Conservation (phyloP, 2,113 vertebrate species). For the Ramphastos sulfuratus region DNA sequence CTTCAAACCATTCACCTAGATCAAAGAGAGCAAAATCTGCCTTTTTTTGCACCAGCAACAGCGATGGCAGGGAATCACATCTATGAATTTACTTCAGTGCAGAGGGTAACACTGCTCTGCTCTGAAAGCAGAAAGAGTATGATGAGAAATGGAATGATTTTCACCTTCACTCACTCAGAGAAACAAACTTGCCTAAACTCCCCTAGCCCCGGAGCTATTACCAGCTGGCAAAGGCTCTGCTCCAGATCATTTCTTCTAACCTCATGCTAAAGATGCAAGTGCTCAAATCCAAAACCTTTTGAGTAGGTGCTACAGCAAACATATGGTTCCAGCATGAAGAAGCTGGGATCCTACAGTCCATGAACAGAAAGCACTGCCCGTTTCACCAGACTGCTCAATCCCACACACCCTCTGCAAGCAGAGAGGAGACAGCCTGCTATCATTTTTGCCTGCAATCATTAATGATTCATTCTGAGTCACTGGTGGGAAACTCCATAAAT, state of each 20-base stretch:
- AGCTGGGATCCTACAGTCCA: not conserved
- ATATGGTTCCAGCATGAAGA: not conserved
- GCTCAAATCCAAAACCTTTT: not conserved
- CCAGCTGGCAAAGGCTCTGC: not conserved
- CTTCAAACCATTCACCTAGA: not conserved
- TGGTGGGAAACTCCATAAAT: constrained; percentile 55
- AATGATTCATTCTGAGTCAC: constrained; percentile 69
- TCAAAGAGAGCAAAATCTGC: not conserved
- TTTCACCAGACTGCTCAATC: constrained; percentile 29
- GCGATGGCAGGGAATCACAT: not conserved
- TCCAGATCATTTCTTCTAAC: not conserved
- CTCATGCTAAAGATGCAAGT: not conserved
- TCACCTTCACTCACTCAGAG: not conserved
- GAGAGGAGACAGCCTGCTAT: constrained; percentile 39
- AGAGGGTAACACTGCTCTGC: not conserved
- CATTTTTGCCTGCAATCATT: constrained; percentile 26
- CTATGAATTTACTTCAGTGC: not conserved
- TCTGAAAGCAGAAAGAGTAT: not conserved
- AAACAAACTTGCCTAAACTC: not conserved
- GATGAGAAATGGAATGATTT: not conserved
- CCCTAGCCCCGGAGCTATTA: fast-evolving
- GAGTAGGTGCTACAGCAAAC: constrained; percentile 24
- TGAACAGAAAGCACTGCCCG: not conserved
- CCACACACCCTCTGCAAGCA: constrained; percentile 21
- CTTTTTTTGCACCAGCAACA: not conserved